A percentile compares a stretch with the other conserved stretches of the same genome.
phyloP scores from a whole-genome alignment of 2,797 vertebrate genomes.

The Epinephelus awoara region DNA sequence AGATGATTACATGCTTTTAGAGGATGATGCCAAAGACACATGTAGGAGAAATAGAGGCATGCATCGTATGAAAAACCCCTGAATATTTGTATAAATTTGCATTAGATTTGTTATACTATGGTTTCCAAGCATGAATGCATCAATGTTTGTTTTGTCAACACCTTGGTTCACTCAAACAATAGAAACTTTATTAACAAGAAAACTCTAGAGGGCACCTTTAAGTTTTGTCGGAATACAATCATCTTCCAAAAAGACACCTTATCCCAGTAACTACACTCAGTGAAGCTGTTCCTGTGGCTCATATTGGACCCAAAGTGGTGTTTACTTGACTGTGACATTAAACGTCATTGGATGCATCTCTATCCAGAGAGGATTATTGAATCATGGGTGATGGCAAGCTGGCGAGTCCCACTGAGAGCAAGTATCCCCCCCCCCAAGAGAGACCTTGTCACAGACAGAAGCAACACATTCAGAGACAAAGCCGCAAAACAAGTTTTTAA shows the following conservation, averaged over 20 bases:
- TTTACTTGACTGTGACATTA: constrained; percentile 27
- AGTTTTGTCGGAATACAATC: not conserved
- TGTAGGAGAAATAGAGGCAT: not conserved
- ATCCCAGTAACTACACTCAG: not conserved
- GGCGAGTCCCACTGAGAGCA: constrained; percentile 8
- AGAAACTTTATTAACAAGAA: not conserved
- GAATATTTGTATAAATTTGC: not conserved
- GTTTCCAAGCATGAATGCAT: not conserved
- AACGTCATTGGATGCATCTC: not conserved
- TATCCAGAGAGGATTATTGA: constrained; percentile 8
- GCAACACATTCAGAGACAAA: not conserved
- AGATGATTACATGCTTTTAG: not conserved
- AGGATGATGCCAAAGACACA: not conserved
- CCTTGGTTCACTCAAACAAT: not conserved
- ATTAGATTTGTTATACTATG: not conserved
- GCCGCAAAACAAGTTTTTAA: not conserved
- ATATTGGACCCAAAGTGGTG: constrained; percentile 10
- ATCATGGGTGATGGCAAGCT: constrained; percentile 13
- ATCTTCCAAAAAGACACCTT: not conserved
- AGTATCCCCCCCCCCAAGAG: not conserved
- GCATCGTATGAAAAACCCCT: not conserved
- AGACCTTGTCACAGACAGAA: constrained; percentile 2
- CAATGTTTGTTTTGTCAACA: not conserved
- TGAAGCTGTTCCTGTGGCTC: constrained; percentile 4
- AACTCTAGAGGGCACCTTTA: not conserved